phyloP scores from a whole-genome alignment of 1,140 invertebrate genomes.

The Zaprionus ornatus region DNA sequence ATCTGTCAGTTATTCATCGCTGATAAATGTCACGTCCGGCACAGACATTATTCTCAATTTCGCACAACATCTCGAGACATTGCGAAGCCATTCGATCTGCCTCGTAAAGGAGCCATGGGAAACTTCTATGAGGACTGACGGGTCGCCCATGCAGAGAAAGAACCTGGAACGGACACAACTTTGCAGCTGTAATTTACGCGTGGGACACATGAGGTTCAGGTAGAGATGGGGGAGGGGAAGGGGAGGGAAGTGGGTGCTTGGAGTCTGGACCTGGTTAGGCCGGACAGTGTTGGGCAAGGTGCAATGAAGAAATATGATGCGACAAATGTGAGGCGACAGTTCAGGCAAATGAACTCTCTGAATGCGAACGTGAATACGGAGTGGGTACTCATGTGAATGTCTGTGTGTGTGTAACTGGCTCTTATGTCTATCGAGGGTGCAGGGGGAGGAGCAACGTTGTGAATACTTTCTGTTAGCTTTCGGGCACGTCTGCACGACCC shows the following conservation, averaged over 20 bases:
- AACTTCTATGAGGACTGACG: no score
- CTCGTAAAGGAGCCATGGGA: background rate
- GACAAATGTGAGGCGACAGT: conserved; percentile 40
- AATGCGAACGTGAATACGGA: background rate
- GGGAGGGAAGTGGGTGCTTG: background rate
- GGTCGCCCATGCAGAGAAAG: no score
- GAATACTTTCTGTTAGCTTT: conserved; percentile 20
- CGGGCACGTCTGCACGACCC: conserved; percentile 7
- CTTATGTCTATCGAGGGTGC: background rate
- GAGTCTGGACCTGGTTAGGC: background rate
- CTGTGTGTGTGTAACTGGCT: conserved; percentile 1
- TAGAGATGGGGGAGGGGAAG: background rate
- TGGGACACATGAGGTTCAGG: conserved; percentile 29
- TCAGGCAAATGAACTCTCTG: conserved; percentile 34
- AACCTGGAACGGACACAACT: background rate
- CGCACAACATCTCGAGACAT: background rate
- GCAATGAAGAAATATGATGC: conserved; percentile 72
- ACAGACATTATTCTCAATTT: conserved; percentile 8
- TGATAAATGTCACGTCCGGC: background rate
- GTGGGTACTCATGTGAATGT: background rate
- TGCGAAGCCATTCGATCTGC: conserved; percentile 5
- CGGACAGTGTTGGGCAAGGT: conserved; percentile 33
- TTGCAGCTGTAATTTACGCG: conserved; percentile 34
- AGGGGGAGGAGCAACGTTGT: background rate
- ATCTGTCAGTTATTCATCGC: background rate